Evolutionary conservation across 1,140 invertebrate species (phyloP).

Genomic region (Apis mellifera): DNA sequence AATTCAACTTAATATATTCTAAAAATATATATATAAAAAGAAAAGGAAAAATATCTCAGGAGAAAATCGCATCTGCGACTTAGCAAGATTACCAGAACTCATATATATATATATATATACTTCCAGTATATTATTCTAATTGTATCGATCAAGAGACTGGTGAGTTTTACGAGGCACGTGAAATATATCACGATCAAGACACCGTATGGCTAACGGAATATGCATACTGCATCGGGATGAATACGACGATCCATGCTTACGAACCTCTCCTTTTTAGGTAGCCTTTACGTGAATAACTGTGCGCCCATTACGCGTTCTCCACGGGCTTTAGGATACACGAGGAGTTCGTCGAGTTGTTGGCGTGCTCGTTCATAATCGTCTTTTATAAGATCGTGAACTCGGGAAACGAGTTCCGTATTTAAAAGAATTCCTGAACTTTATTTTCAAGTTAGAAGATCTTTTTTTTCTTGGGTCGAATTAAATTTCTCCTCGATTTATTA

Average conservation of each 20-base stretch:
- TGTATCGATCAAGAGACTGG: slow-evolving; percentile 14
- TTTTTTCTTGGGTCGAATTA: background rate
- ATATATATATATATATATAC: too few relatives aligned
- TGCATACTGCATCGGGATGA: slow-evolving; percentile 60
- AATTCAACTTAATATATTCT: background rate
- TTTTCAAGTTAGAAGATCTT: background rate
- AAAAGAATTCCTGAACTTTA: background rate
- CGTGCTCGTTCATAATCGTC: background rate
- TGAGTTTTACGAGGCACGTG: slow-evolving; percentile 20
- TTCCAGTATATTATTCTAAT: slow-evolving; percentile 51
- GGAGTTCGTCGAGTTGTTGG: background rate
- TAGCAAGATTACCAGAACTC: background rate
- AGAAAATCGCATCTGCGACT: background rate
- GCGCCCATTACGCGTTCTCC: slow-evolving; percentile 33
- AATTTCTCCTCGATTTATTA: background rate
- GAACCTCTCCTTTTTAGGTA: slow-evolving; percentile 63
- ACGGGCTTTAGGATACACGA: background rate
- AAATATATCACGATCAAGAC: slow-evolving; percentile 60
- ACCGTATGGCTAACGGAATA: slow-evolving; percentile 68
- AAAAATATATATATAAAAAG: background rate
- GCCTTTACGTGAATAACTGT: slow-evolving; percentile 47
- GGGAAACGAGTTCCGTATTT: background rate
- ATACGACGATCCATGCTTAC: slow-evolving; percentile 49
- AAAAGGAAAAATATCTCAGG: background rate
- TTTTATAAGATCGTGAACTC: background rate